phyloP scores from a whole-genome alignment of 2,797 vertebrate genomes.

The Catostomus latipinnis region DNA sequence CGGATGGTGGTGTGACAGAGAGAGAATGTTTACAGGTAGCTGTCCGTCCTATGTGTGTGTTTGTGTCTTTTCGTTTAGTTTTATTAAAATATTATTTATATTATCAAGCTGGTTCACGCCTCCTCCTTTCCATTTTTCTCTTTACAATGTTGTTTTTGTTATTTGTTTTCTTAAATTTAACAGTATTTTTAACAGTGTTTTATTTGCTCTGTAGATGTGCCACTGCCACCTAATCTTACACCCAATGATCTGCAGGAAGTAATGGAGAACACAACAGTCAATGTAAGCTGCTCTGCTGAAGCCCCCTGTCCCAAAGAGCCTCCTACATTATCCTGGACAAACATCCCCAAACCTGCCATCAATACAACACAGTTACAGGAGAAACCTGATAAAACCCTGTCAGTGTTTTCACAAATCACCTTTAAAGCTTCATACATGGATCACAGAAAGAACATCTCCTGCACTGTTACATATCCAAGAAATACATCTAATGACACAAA shows the following conservation, averaged over 20 bases:
- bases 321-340: slow-evolving; percentile 66
- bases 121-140: too few relatives aligned
- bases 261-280: slow-evolving; percentile 32
- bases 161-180: not conserved
- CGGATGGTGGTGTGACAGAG: too few relatives aligned
- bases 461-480: slow-evolving; percentile 60
- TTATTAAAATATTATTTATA: too few relatives aligned
- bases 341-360: slow-evolving; percentile 26
- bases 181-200: not conserved
- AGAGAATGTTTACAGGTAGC: too few relatives aligned
- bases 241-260: not conserved
- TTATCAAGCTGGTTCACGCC: too few relatives aligned
- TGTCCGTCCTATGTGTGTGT: too few relatives aligned
- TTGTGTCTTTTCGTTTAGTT: too few relatives aligned
- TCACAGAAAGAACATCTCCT: slow-evolving; percentile 62
- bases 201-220: slow-evolving; percentile 6
- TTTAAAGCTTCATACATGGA: slow-evolving; percentile 59
- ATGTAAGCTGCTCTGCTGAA: slow-evolving; percentile 65
- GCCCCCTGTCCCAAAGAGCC: slow-evolving; percentile 64
- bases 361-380: not conserved
- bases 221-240: slow-evolving; percentile 25
- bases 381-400: slow-evolving; percentile 56
- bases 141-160: not conserved
- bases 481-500: not conserved
- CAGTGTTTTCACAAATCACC: slow-evolving; percentile 50